Conservation (phyloP, 92 coral and sea anemone genomes). For the Diadumene lineata region DNA sequence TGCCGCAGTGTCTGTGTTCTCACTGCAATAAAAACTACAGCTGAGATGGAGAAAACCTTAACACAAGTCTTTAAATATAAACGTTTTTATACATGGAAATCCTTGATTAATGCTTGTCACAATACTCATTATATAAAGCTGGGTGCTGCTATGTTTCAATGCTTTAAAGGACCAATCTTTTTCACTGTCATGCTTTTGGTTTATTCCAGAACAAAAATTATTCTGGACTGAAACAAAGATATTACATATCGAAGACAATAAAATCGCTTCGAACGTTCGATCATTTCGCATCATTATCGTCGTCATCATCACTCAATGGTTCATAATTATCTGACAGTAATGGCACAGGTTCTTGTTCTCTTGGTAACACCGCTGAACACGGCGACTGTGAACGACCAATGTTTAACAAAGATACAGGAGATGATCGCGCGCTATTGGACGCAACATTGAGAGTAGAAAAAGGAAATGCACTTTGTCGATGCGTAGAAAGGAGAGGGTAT, state of each 20-base stretch:
- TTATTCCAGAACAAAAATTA: background rate
- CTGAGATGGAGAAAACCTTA: no score
- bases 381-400: constrained; percentile 66
- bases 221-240: background rate
- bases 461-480: constrained; percentile 66
- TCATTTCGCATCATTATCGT: background rate
- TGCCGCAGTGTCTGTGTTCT: no score
- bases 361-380: constrained; percentile 65
- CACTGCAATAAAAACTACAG: no score
- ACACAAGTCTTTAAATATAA: no score
- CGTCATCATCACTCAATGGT: constrained; percentile 94
- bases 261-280: background rate
- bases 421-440: constrained; percentile 94
- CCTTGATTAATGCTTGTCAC: no score
- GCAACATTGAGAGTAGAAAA: constrained; percentile 87
- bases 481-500: constrained; percentile 44
- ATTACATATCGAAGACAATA: background rate
- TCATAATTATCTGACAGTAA: constrained; percentile 92
- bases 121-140: no score
- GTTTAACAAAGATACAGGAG: constrained; percentile 63
- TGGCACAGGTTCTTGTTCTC: constrained; percentile 79
- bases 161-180: no score
- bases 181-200: no score
- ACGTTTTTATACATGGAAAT: no score
- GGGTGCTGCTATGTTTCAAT: no score